Evolutionary conservation across 2,888 invertebrate genomes (phyloP).

Genomic region (Pimpla rufipes): DNA sequence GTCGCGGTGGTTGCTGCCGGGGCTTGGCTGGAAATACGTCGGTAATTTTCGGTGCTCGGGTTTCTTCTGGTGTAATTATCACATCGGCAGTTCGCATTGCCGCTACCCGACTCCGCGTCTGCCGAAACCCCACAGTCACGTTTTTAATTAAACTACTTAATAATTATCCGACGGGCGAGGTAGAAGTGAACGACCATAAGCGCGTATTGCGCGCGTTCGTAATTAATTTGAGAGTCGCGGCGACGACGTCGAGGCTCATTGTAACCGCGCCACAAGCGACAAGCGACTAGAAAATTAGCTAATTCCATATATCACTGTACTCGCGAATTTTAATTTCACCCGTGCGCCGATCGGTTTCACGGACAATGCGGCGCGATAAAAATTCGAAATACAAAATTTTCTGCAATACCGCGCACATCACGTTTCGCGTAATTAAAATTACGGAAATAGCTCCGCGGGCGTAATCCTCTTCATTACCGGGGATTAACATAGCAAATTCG

Average conservation of each 20-base stretch:
- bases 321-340: background rate
- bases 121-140: conserved; percentile 56
- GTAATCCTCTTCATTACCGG: background rate
- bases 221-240: conserved; percentile 57
- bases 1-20: conserved; percentile 7
- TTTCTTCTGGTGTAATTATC: conserved; percentile 65
- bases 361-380: conserved; percentile 9
- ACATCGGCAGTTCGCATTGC: conserved; percentile 57
- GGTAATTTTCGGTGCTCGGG: conserved; percentile 56
- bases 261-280: conserved; percentile 3
- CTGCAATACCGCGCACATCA: background rate
- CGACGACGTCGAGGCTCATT: conserved; percentile 36
- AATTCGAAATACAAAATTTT: background rate
- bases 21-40: conserved; percentile 51
- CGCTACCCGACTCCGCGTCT: conserved; percentile 38
- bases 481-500: background rate
- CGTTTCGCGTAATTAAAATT: background rate
- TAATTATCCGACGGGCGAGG: conserved; percentile 55
- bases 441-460: background rate
- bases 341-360: background rate
- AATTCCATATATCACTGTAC: too few relatives aligned
- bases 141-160: conserved; percentile 69
- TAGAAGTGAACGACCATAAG: conserved; percentile 6
- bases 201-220: conserved; percentile 24
- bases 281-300: conserved; percentile 22